Base-by-base conservation (phyloP, 2,888 invertebrate species). In the Parelbella ahira region DNA sequence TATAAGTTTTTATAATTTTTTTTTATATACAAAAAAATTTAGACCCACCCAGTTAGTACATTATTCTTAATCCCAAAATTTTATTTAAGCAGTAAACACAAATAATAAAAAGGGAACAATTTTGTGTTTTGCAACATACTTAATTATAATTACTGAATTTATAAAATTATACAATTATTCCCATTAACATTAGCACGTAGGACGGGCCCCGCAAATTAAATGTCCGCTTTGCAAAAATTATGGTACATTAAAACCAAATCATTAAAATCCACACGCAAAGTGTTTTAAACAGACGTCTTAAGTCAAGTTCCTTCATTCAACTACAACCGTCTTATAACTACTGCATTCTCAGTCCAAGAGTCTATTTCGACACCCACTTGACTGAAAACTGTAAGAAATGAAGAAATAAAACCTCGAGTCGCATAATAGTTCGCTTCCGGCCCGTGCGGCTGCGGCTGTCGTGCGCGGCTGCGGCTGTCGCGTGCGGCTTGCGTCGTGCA, bases 301-400 rank as follows among this genome's bases (percentile, higher is more conserved):
- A 41, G 41, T 41, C 38, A 30, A 38, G 38, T 30, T 38, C 8
- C 25, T 41, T 41, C 15, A 15, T 20, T 41, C 33, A 41, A 33
- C 41, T 33, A 33, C 27, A 41, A 41, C 41, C 41, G 41, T 41
- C 41, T 41, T 41, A 28, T 41, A 41, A 41, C 41, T 41, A 33
- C 41, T 41, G 41, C 41, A 41, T 41, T 41, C 41, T 33, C 7
- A 36, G 15, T 25, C 13, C 33, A 33, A 41, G 41, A 27, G 41
- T 41, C 41, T 33, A 41, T 41, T 41, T 41, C 41, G 41, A 41
- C 41, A 41, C 41, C 41, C 41, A 41, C 41, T 41, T 33, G 27
- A 33, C 33, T 3, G 32, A 27, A 42, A 42, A 42, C 11, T 19
- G 33, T 42, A 28, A 33, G 33, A 42, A 41, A 33, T 41, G 33